Percentiles rank a stretch among this genome's conserved stretches.
Evolutionary conservation across 1,140 invertebrate genomes (phyloP).

Genomic region (Dinothrombium tinctorium): DNA sequence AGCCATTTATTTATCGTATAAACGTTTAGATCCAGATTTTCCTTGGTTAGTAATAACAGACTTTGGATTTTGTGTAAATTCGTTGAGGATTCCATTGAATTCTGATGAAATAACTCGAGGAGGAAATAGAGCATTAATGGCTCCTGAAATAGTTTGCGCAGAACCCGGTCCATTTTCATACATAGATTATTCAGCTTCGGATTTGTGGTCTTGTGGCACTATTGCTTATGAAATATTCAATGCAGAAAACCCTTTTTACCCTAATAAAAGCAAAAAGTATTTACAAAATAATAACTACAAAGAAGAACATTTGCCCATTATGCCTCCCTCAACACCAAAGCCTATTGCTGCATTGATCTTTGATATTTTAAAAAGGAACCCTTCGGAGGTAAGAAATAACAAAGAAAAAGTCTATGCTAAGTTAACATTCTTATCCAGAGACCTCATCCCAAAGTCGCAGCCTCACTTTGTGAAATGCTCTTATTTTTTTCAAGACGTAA

Average conservation of each 20-base stretch:
- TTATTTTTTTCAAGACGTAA: too few species aligned
- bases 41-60: slow-evolving; percentile 53
- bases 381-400: too few species aligned
- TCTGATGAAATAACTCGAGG: slow-evolving; percentile 27
- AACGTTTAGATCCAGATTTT: slow-evolving; percentile 24
- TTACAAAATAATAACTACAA: slow-evolving; percentile 35
- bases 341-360: too few species aligned
- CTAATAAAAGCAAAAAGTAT: slow-evolving; percentile 9
- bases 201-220: slow-evolving; percentile 56
- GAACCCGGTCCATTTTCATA: slow-evolving; percentile 39
- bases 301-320: slow-evolving; percentile 41
- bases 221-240: slow-evolving; percentile 68
- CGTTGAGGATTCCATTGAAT: slow-evolving; percentile 35
- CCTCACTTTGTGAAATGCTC: too few species aligned
- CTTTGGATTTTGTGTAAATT: slow-evolving; percentile 59
- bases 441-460: too few species aligned
- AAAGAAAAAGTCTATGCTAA: too few species aligned
- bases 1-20: too few species aligned
- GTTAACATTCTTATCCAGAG: too few species aligned
- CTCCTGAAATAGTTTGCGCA: slow-evolving; percentile 43
- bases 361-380: too few species aligned
- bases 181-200: slow-evolving; percentile 54
- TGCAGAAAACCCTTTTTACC: slow-evolving; percentile 46
- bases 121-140: slow-evolving; percentile 60
- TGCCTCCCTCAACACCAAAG: too few species aligned